Evolutionary conservation across 2,888 invertebrate genomes (phyloP), one percentile per base, ranked within the genome.

Genomic region (Scaptodrosophila latifasciaeformis): DNA sequence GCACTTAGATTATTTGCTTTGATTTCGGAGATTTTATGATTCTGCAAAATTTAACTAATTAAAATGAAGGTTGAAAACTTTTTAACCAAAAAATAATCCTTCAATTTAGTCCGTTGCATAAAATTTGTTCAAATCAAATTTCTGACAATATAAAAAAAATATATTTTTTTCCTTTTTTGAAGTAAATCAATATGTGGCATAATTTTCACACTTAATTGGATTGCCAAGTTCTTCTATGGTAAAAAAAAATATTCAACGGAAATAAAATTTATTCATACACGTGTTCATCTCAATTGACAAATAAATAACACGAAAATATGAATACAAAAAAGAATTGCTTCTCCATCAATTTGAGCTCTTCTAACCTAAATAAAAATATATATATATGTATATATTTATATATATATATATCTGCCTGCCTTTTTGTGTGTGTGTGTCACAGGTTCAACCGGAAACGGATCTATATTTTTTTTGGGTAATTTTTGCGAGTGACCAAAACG

Each of bases 391-490:
- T n/a, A n/a, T n/a, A n/a, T n/a, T 6, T 35, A 13, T n/a, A 35
- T 12, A 51, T 45, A 52, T 48, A 31, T 17, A 39, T 35, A 55
- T 24, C 21, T n/a, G 4, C n/a, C 31, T 31, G 31, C 12, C 31
- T 6, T 13, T n/a, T 13, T 5, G 12, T 15, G 15, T 34, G 1
- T 5, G 15, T 55, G 53, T n/a, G 62, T 45, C 57, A 52, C 31
- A 65, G 55, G 56, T 59, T 58, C 51, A 56, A 66, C 65, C 79
- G 72, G 72, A 72, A 75, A 75, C 71, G 72, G 72, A 72, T 78
- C 78, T 72, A 72, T 64, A 78, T 75, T 72, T 72, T 72, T 62
- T n/a, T n/a, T n/a, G n/a, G 50, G 72, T 79, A 79, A 79, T 76
- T 72, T 68, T 78, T 29, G 56, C 58, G 63, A 72, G 69, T 72